Conservation (phyloP, 2,113 vertebrate genomes). For the Australoheros scitulus region DNA sequence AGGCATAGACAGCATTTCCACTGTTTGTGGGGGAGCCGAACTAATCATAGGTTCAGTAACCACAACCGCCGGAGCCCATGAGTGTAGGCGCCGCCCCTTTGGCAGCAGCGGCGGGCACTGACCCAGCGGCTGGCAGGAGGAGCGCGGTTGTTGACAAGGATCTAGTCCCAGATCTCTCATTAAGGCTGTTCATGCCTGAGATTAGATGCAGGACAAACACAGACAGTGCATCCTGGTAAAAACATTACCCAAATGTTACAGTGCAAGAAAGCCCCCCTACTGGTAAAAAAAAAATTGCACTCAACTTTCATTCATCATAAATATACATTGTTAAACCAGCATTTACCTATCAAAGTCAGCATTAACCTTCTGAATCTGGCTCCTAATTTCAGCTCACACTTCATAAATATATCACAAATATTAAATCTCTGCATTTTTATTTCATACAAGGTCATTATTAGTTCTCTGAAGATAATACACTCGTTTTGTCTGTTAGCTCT, state of each 20-base stretch:
- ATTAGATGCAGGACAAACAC: slow-evolving; percentile 57
- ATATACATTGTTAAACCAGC: background rate
- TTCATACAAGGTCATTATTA: background rate
- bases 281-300: slow-evolving; percentile 32
- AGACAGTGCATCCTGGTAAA: slow-evolving; percentile 45
- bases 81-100: slow-evolving; percentile 57
- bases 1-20: slow-evolving; percentile 39
- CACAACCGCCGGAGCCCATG: slow-evolving; percentile 47
- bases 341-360: background rate
- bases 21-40: slow-evolving; percentile 59
- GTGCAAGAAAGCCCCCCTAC: slow-evolving; percentile 36
- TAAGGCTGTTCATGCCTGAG: slow-evolving; percentile 66
- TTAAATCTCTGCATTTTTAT: slow-evolving; percentile 6
- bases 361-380: background rate
- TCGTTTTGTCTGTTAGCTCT: background rate
- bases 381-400: slow-evolving; percentile 1
- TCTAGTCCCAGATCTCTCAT: slow-evolving; percentile 69
- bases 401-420: slow-evolving; percentile 14
- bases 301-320: background rate
- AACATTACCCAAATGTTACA: slow-evolving; percentile 25
- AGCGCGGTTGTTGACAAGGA: slow-evolving; percentile 66
- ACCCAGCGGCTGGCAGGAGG: slow-evolving; percentile 64
- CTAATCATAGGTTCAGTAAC: slow-evolving; percentile 67
- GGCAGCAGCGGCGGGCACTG: slow-evolving; percentile 57
- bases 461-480: background rate